A percentile compares a stretch with the other conserved stretches of the same genome.
Conservation (phyloP, 2,113 vertebrate species). For the Mesocricetus auratus region DNA sequence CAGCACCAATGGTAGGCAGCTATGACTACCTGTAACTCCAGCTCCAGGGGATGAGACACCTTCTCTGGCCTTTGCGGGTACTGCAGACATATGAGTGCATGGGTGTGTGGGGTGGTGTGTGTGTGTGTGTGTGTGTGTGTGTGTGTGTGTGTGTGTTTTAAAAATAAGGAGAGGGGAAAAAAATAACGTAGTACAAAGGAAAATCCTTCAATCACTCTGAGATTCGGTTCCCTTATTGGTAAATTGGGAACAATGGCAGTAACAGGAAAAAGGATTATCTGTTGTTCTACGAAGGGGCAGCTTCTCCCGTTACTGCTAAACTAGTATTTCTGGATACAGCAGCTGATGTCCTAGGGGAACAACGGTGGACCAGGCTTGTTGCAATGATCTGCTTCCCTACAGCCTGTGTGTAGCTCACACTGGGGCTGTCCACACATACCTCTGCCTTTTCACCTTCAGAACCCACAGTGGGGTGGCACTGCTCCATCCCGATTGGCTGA, state of each 20-base stretch:
- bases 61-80: not conserved
- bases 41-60: not conserved
- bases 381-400: not conserved
- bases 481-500: not conserved
- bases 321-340: not conserved
- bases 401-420: not conserved
- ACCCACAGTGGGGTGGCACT: not conserved
- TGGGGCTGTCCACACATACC: not conserved
- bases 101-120: too few species aligned
- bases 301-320: not conserved
- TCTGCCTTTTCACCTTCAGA: not conserved
- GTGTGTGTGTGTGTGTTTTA: not conserved
- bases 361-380: not conserved
- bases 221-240: not conserved
- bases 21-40: not conserved
- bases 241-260: not conserved
- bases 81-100: not conserved
- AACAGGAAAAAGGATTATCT: not conserved
- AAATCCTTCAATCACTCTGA: not conserved
- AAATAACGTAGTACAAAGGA: not conserved
- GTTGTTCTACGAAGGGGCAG: not conserved
- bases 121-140: not conserved
- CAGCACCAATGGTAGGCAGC: not conserved
- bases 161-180: not conserved
- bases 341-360: not conserved